A percentile compares a stretch with the other conserved stretches of the same genome.
Evolutionary conservation across 2,888 invertebrate species (phyloP).

Genomic region (Orthosia incerta): DNA sequence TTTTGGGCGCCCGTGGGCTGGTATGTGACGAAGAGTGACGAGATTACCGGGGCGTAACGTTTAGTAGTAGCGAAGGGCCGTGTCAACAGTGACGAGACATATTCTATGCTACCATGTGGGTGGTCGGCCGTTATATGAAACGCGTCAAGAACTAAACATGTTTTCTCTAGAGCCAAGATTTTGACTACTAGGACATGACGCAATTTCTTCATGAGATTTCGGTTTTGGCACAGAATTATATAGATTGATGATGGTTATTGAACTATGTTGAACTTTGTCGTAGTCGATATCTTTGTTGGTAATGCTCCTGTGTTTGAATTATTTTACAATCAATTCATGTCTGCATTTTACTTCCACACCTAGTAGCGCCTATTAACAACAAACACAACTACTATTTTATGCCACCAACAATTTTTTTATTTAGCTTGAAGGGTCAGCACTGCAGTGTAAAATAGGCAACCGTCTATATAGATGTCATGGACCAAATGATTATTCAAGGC

Average conservation of each 20-base stretch:
- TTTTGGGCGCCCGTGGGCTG: constrained; percentile 42
- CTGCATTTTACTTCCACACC: too few species aligned
- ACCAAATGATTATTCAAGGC: too few species aligned
- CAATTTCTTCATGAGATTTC: neutral
- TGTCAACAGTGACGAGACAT: constrained; percentile 84
- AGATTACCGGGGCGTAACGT: constrained; percentile 84
- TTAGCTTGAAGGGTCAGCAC: too few species aligned
- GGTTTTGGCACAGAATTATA: neutral
- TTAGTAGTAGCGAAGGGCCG: constrained; percentile 80
- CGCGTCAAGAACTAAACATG: constrained; percentile 22
- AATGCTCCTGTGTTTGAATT: neutral
- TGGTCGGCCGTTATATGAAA: constrained; percentile 71
- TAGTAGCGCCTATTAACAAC: neutral
- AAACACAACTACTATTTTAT: neutral
- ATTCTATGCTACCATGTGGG: constrained; percentile 82
- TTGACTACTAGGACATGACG: neutral
- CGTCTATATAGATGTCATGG: constrained; percentile 1
- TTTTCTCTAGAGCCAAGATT: constrained; percentile 19
- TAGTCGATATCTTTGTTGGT: too few species aligned
- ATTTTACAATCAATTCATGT: neutral
- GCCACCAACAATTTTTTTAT: neutral
- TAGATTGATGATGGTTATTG: neutral
- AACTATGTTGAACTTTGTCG: neutral
- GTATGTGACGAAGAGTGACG: constrained; percentile 67
- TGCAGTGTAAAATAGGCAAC: constrained; percentile 28